Base-by-base conservation (phyloP, 2,113 vertebrate species). In the Micromys minutus region DNA sequence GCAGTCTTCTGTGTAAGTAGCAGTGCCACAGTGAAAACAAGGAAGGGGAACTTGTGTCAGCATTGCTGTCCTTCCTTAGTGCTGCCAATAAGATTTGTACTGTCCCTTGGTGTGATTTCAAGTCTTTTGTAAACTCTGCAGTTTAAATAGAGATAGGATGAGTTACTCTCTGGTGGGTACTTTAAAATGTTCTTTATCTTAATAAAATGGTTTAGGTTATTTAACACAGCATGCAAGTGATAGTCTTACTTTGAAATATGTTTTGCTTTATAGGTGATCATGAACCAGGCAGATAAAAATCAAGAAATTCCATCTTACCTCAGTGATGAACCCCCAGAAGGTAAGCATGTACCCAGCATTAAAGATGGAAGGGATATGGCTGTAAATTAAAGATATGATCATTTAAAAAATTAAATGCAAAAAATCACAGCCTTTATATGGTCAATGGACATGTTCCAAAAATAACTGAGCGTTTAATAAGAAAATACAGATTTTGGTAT, bases 271-370 rank as follows among this genome's bases (percentile, higher is more conserved):
- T 95, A 98, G 98, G 98, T 91, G 95, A 98, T 97, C 98, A 99
- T 99, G 99, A 99, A 99, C 98, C 98, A 99, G 98, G 98, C 87
- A 0, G 99, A 99, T 97, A 99, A 99, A 98, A 98, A 98, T 94
- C 98, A 99, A 92, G 99, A 99, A 91, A 96, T 99, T 79, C 98
- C 99, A 95, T 98, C 99, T 81, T 99, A 99, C 93, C 98, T 99
- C 94, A 98, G 98, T 47, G 99, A 99, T 95, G 99, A 99, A 76
- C 98, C 99, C 93, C 98, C 97, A 97, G 98, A 99, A 98, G 98
- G 99, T 99, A 98, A 91, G 96, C 98, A 55, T 92, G 2, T 63
- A 52, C 45, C 10, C 79, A 61, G 69, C 26, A 91, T n/a, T 65
- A 87, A 87, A 59, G 89, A 42, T 59, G n/a, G 39, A 87, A 92